Evolutionary conservation across 2,888 invertebrate genomes (phyloP).

Genomic region (Sphecodes monilicornis): DNA sequence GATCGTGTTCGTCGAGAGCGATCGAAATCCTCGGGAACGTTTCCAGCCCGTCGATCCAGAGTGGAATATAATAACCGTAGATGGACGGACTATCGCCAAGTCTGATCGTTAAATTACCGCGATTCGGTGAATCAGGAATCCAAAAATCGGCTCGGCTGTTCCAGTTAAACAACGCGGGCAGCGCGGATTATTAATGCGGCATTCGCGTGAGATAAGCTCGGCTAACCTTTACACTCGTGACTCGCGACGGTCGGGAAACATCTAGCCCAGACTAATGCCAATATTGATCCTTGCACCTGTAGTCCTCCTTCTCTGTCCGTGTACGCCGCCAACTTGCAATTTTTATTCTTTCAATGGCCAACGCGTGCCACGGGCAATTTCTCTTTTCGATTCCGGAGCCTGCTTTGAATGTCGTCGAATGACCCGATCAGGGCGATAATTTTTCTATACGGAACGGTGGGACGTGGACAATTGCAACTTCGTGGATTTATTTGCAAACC

Average conservation of each 20-base stretch:
- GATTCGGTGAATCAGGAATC: slow-evolving; percentile 36
- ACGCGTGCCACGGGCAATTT: slow-evolving; percentile 4
- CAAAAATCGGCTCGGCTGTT: slow-evolving; percentile 34
- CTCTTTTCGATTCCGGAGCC: background rate
- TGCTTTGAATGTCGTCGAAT: background rate
- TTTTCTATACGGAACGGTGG: background rate
- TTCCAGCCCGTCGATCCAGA: background rate
- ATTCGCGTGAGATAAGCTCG: slow-evolving; percentile 63
- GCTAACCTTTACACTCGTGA: slow-evolving; percentile 58
- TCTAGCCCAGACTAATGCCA: slow-evolving; percentile 28
- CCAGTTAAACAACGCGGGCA: slow-evolving; percentile 49
- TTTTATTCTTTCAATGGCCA: background rate
- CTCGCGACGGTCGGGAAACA: slow-evolving; percentile 25
- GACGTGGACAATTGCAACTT: background rate
- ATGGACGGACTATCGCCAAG: background rate
- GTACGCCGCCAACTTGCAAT: slow-evolving; percentile 15
- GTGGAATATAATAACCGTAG: slow-evolving; percentile 22
- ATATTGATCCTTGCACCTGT: slow-evolving; percentile 51
- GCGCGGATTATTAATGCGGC: slow-evolving; percentile 56
- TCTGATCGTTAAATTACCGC: slow-evolving; percentile 48
- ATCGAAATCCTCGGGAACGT: background rate
- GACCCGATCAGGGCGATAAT: background rate
- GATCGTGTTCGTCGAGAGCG: background rate
- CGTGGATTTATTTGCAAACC: background rate
- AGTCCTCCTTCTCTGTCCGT: background rate